A percentile compares a stretch with the other conserved stretches of the same genome.
phyloP scores from a whole-genome alignment of 2,113 vertebrate genomes.

The Xerus inauris region DNA sequence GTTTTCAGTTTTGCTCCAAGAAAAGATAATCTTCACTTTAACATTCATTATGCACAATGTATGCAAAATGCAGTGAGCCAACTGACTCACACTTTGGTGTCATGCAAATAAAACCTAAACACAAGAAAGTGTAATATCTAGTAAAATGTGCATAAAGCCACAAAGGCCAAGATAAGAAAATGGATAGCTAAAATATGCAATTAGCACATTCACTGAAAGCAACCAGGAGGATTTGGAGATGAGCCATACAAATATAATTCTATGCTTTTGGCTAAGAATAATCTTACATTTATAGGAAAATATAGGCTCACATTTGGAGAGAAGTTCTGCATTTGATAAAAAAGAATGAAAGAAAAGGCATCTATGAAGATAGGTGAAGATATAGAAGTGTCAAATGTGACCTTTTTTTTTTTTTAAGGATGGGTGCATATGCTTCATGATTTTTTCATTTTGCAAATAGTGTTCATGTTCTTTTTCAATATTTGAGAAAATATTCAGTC shows the following conservation, averaged over 20 bases:
- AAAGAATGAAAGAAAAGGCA: neutral
- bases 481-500: neutral
- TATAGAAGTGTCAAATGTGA: neutral
- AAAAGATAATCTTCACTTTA: slow-evolving; percentile 74
- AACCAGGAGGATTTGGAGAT: slow-evolving; percentile 59
- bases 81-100: slow-evolving; percentile 81
- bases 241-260: slow-evolving; percentile 66
- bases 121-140: slow-evolving; percentile 75
- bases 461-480: neutral
- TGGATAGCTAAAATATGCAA: slow-evolving; percentile 61
- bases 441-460: neutral
- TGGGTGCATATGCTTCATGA: neutral
- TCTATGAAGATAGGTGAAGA: neutral
- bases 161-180: slow-evolving; percentile 73
- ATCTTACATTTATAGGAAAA: slow-evolving; percentile 67
- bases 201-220: slow-evolving; percentile 68
- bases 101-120: slow-evolving; percentile 82
- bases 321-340: slow-evolving; percentile 42
- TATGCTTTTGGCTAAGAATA: slow-evolving; percentile 66
- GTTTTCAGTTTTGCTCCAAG: slow-evolving; percentile 74
- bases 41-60: slow-evolving; percentile 80
- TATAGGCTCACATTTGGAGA: slow-evolving; percentile 51
- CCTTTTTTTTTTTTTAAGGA: neutral
- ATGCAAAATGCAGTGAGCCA: slow-evolving; percentile 79
- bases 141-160: slow-evolving; percentile 73